Conservation (phyloP, 2,888 invertebrate species). For the Liopterus haemorrhoidalis region DNA sequence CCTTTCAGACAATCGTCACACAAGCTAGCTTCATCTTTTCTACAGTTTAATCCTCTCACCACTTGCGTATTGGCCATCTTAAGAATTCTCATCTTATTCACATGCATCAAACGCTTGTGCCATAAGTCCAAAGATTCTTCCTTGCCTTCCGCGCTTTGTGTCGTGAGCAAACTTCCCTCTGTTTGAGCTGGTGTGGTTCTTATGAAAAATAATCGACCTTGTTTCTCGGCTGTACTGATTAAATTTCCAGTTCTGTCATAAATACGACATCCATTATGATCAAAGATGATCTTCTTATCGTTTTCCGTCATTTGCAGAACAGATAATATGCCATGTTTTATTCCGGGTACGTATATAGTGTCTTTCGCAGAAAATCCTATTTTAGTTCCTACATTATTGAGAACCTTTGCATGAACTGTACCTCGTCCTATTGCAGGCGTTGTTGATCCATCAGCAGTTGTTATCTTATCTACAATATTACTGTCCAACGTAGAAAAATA, state of each 20-base stretch:
- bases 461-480: not conserved
- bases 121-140: too few species aligned
- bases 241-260: not conserved
- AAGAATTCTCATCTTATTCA: conserved; percentile 17
- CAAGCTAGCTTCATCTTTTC: conserved; percentile 3
- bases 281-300: conserved; percentile 6
- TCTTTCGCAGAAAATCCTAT: conserved; percentile 5
- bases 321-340: conserved; percentile 1
- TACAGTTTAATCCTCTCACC: conserved; percentile 17
- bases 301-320: not conserved
- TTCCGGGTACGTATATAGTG: conserved; percentile 1
- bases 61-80: conserved; percentile 17
- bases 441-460: not conserved
- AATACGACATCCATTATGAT: not conserved
- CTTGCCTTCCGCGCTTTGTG: too few species aligned
- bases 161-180: too few species aligned
- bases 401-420: conserved; percentile 1
- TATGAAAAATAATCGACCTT: too few species aligned
- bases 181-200: too few species aligned
- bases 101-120: conserved; percentile 24
- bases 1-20: conserved; percentile 22
- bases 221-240: too few species aligned
- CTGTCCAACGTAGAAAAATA: conserved; percentile 6
- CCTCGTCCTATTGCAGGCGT: conserved; percentile 2
- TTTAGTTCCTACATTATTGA: not conserved